phyloP scores from a whole-genome alignment of 2,797 vertebrate species.

The Lepus oiostolus region DNA sequence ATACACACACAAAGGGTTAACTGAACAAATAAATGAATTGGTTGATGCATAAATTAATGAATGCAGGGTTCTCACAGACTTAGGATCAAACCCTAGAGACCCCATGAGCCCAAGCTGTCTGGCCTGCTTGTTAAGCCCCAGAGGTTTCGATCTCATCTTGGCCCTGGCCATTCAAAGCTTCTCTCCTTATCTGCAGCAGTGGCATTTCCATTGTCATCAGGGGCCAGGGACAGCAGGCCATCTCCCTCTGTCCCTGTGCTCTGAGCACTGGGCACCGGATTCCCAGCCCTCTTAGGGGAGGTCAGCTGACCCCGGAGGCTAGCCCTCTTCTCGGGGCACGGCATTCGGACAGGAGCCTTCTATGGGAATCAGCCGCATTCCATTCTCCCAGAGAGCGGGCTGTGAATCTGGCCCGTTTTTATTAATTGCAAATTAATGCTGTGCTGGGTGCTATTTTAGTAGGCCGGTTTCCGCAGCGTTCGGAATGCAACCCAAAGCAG shows the following conservation, averaged over 20 bases:
- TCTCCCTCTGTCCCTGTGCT: background rate
- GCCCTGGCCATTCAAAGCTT: conserved; percentile 47
- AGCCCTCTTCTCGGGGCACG: conserved; percentile 46
- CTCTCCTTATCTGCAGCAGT: conserved; percentile 4
- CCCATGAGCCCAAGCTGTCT: background rate
- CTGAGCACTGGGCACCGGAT: conserved; percentile 36
- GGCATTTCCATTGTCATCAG: background rate
- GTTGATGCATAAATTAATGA: background rate
- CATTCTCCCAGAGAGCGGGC: conserved; percentile 80
- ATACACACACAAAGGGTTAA: background rate
- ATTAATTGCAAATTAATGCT: conserved; percentile 82
- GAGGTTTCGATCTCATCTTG: background rate
- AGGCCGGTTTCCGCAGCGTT: conserved; percentile 68
- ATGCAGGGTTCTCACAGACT: background rate
- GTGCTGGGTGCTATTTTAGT: conserved; percentile 77
- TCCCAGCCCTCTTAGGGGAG: conserved; percentile 68
- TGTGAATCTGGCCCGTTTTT: conserved; percentile 70
- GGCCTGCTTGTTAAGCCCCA: conserved; percentile 5
- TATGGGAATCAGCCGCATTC: conserved; percentile 80
- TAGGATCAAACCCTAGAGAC: conserved; percentile 15
- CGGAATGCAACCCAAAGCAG: conserved; percentile 74
- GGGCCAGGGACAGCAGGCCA: conserved; percentile 10
- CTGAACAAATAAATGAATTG: background rate
- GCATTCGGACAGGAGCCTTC: conserved; percentile 65
- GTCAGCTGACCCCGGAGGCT: conserved; percentile 59